Evolutionary conservation across 2,113 vertebrate genomes (phyloP), one percentile per base, ranked within the genome.

Genomic region (Lasiurus borealis): DNA sequence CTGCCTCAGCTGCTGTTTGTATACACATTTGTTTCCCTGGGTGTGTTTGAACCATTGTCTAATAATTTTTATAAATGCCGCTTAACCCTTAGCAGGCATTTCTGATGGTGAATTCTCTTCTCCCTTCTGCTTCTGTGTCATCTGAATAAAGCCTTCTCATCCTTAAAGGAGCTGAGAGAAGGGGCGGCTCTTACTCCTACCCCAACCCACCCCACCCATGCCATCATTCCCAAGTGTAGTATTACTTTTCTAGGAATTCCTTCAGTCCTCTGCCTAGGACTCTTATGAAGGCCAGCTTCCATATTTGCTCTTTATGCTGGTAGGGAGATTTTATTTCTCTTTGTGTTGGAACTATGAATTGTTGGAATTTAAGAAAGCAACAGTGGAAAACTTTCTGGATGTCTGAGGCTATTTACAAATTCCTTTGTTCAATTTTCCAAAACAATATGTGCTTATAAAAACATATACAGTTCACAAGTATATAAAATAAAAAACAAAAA

Each of bases 31-130:
- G 66, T 83, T 62, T 89, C 91, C 78, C 77, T 36, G 36, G 10
- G 31, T 62, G 21, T 71, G 64, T 54, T 31, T 23, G 40, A 89
- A 31, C 80, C 29, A 10, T 46, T 57, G 82, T 44, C 69, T 85
- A 72, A 82, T 85, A 8, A 93, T 48, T 69, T 92, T 91, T 72
- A 66, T 66, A 73, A 92, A 64, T 62, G 83, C n/a, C 92, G 31
- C 27, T 16, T 54, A 71, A 69, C 29, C 54, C 75, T 48, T 44
- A 25, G 46, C 77, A 92, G 85, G 29, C 76, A 23, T 40, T 89
- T 80, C 69, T 18, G 15, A 27, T 0, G 1, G 44, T 46, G n/a
- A 57, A 44, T 48, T 82, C 52, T 90, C 86, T 15, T 52, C 31
- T 34, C 52, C 88, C 77, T 68, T 54, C 86, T 68, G 83, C 75